Percentiles rank a stretch among this genome's conserved stretches.
Conservation (phyloP, 2,888 invertebrate species). For the Drosophila mayaguana region DNA sequence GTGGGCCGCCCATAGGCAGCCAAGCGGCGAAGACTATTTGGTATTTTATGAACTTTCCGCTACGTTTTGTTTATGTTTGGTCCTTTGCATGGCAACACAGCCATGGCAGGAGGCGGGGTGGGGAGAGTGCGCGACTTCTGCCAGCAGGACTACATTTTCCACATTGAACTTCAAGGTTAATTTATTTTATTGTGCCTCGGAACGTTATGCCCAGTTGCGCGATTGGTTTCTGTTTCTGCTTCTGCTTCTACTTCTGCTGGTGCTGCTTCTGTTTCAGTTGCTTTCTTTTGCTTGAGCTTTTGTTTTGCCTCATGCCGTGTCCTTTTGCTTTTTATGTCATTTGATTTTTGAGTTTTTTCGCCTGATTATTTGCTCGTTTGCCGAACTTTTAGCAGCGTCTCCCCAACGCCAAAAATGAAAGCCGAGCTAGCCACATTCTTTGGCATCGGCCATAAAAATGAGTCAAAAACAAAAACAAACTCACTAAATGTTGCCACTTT, state of each 20-base stretch:
- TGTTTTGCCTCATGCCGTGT: slow-evolving; percentile 1
- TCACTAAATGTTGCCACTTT: slow-evolving; percentile 70
- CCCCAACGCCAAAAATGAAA: neutral
- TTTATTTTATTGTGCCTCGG: slow-evolving; percentile 67
- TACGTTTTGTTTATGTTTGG: slow-evolving; percentile 36
- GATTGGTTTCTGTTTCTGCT: slow-evolving; percentile 10
- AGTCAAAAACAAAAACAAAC: slow-evolving; percentile 18
- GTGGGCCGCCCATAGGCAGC: slow-evolving; percentile 22
- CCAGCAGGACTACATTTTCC: slow-evolving; percentile 45
- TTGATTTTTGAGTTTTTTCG: slow-evolving; percentile 61
- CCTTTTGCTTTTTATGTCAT: slow-evolving; percentile 57
- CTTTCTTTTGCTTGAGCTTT: neutral
- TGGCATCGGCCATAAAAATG: slow-evolving; percentile 24
- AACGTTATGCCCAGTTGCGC: slow-evolving; percentile 38
- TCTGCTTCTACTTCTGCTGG: too few species aligned
- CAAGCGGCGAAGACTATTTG: slow-evolving; percentile 35
- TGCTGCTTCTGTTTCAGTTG: neutral
- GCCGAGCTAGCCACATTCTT: slow-evolving; percentile 1
- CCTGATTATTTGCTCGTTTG: slow-evolving; percentile 48
- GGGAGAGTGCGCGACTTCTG: slow-evolving; percentile 15
- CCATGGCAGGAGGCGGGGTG: neutral
- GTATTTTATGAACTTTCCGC: slow-evolving; percentile 48
- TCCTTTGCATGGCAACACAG: slow-evolving; percentile 45
- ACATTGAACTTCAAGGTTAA: slow-evolving; percentile 71
- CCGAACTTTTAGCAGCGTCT: slow-evolving; percentile 22